Base-by-base conservation (phyloP, 2,888 invertebrate species). In the Eubasilissa splendida region DNA sequence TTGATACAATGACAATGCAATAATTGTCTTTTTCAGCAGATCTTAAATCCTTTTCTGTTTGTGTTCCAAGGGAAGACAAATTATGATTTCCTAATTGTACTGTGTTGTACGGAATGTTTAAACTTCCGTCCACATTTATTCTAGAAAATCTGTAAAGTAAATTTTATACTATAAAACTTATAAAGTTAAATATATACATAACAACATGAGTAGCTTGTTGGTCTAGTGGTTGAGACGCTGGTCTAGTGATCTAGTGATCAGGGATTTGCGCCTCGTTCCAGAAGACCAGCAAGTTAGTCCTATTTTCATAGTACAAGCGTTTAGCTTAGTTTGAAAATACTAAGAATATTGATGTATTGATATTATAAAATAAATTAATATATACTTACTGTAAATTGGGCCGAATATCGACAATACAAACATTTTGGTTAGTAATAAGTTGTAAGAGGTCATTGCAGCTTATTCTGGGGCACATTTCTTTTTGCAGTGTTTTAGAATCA, bases 61-160 rank as follows among this genome's bases (percentile, higher is more conserved):
- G 91, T 2, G 93, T 88, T 11, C 96, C 94, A 4, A 95, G 89
- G 12, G 93, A 92, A 84, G 95, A 94, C 8, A 96, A 87, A 85
- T 95, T 93, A 75, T 91, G 92, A 83, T 93, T 93, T 0, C 93
- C 93, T 75, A 95, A 90, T 82, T 93, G 93, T 0, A 97, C 94
- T 22, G 95, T 94, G 68, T 95, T 94, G 88, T 95, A 96, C 3
- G 98, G 97, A 86, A 98, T 94, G 88, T 97, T 98, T 76, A 97
- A 92, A 87, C 97, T 97, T 74, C 93, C 94, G 12, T 93, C 93
- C 77, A 98, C 92, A 82, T 95, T 93, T 77, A 95, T 95, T 85
- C 96, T 93, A 82, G 94, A 93, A 87, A 92, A 98, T 85, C 96
- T 96, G 84, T 58, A 85, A 85, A 68, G 60, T 74, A 84, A 83